Evolutionary conservation across 2,113 vertebrate species (phyloP).

Genomic region (Cichladusa arquata): DNA sequence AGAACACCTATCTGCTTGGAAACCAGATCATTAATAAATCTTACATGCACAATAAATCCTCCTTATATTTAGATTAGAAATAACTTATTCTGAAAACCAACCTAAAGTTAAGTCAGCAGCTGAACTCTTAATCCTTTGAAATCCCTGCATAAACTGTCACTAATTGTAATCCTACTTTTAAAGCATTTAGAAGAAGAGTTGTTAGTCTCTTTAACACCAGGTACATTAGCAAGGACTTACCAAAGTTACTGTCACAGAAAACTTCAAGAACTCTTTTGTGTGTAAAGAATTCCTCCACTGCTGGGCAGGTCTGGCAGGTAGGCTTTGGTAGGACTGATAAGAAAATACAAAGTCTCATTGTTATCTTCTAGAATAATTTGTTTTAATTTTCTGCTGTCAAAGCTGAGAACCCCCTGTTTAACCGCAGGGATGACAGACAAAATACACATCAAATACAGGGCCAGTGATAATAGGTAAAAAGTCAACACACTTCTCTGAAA

Average conservation of each 20-base stretch:
- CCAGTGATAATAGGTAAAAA: not conserved
- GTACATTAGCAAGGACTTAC: slow-evolving; percentile 66
- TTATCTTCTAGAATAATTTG: not conserved
- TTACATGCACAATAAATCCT: not conserved
- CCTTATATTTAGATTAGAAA: not conserved
- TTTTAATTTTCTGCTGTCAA: not conserved
- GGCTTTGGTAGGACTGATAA: slow-evolving; percentile 80
- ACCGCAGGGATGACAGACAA: not conserved
- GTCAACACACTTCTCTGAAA: not conserved
- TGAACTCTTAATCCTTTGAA: not conserved
- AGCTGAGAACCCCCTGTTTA: not conserved
- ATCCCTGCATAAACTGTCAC: not conserved
- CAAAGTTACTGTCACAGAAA: slow-evolving; percentile 83
- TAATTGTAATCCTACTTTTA: not conserved
- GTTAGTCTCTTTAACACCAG: not conserved
- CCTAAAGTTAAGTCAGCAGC: not conserved
- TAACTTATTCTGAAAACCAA: not conserved
- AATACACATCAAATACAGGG: not conserved
- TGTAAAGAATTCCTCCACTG: slow-evolving; percentile 74
- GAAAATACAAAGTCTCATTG: not conserved
- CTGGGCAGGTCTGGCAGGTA: slow-evolving; percentile 83
- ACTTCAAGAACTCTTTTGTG: slow-evolving; percentile 78
- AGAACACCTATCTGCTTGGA: not conserved
- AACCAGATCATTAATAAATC: not conserved
- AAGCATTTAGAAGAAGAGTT: not conserved